Evolutionary conservation across 2,797 vertebrate species (phyloP), one percentile per base, ranked within the genome.

Genomic region (Heterohyrax brucei): DNA sequence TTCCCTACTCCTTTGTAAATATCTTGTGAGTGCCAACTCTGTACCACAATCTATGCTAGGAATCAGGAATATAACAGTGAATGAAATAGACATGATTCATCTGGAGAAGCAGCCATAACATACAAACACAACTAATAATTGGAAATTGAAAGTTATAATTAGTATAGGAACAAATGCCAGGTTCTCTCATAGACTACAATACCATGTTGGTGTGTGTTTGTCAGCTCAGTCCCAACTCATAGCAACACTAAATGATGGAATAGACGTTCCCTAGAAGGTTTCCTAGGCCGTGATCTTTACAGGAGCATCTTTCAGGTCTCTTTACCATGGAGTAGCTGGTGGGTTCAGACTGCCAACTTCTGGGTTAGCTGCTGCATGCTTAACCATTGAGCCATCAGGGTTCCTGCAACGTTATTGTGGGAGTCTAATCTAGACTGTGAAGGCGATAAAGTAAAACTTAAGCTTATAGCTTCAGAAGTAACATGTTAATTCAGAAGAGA

Each of bases 111-210:
- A 85, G 1, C 22, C 30, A 90, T 14, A 79, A 62, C 0, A 68
- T 62, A 73, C 1, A 85, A 26, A 66, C 2, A 78, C 13, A 91
- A 72, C 19, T 28, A 79, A 61, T 64, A 10, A 82, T 50, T 66
- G 46, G 44, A 73, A 92, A 93, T 24, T 66, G 46, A 33, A 73
- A 92, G 92, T 24, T 87, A 50, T 80, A 84, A 53, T 48, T 84
- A 81, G 53, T 28, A 92, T 30, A 39, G 10, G 33, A 13, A 78
- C 1, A 95, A 82, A 39, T 48, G 77, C 16, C 3, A 88, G 19
- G 4, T 93, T 14, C 12, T 81, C 39, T 33, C 7, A 77, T n/a
- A 84, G 8, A 61, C 2, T 77, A 50, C 10, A 68, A 24, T 81
- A 72, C 53, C 10, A 26, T 13, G n/a, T 61, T 61, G 6, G n/a